Base-by-base conservation (phyloP, 2,888 invertebrate genomes). In the Alloplasta piceator region DNA sequence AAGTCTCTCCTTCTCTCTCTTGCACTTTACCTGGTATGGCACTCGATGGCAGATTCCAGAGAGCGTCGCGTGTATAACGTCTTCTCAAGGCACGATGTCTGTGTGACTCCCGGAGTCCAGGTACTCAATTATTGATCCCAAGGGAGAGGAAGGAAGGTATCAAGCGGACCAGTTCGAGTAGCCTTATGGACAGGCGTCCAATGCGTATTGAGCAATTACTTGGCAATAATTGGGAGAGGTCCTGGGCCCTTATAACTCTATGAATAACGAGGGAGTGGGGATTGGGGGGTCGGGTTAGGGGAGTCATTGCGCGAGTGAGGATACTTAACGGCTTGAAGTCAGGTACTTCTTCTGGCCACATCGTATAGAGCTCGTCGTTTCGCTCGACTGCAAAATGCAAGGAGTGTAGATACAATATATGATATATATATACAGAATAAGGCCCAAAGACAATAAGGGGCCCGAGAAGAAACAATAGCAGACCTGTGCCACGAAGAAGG, bases 181-280 rank as follows among this genome's bases (percentile, higher is more conserved):
- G 80, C 80, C 64, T 80, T 77, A 83, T 82, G 75, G 84, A 83
- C 82, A 77, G 80, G 75, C 77, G 68, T 71, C 48, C 71, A 64
- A 83, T 81, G 75, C 78, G 83, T 87, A 89, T 89, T 86, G 87
- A 88, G 87, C 86, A 89, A 89, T 89, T 89, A 89, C 84, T 84
- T 82, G 82, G 79, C 68, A 85, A 86, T 89, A 89, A 89, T 89
- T 89, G 88, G 88, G 61, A 26, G 60, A 63, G 41, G 83, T 64
- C 78, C 71, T 61, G 74, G 72, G 70, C 26, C 64, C 85, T 87
- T 84, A 85, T 86, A 86, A 85, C 84, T 87, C 82, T 83, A 85
- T 86, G 84, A 88, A 86, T 87, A 86, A 86, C 84, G 86, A 85
- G 85, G 84, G 83, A 84, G 85, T 83, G 85, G 86, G 85, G 84